Evolutionary conservation across 2,797 vertebrate species (phyloP), one percentile per base, ranked within the genome.

Genomic region (Hoplostethus mediterraneus): DNA sequence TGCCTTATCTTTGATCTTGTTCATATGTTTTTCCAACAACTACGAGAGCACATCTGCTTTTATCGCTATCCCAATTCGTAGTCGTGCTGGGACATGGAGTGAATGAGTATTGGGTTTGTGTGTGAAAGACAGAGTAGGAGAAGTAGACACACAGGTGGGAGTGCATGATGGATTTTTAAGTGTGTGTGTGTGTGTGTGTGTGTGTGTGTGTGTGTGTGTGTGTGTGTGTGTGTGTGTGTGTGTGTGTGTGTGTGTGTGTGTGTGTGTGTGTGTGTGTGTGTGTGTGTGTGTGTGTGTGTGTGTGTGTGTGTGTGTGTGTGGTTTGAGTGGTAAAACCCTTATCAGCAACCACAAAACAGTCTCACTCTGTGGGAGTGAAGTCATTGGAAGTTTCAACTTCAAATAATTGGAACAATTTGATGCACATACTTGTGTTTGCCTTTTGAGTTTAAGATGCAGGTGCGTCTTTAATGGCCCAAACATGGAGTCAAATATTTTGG

Each of bases 1-100:
- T 85, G 85, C 89, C 85, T 89, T 92, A 87, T 92, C 87, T 90
- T 90, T 79, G 77, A 87, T 84, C 72, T 87, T 87, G 76, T 83
- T 87, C 77, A 36, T 90, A 48, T 49, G 83, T 89, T 82, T 86
- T 54, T 82, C 85, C 85, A 80, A 87, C 83, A 65, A 84, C 82
- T 85, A 79, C 84, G 56, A 84, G 76, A 79, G 90, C 89, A 90
- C 87, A 76, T 87, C 85, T 90, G 80, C 88, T 77, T 82, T 82
- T 75, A 70, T 82, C 54, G 69, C 83, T 87, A 86, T 91, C 83
- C 82, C 77, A 78, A 67, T 86, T 79, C 83, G 77, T 88, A 76
- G 85, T 82, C 88, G 82, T 86, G 86, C 77, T 87, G 84, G 82
- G 83, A 81, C 84, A 77, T 80, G 87, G 85, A 86, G 68, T 77